Base-by-base conservation (phyloP, 2,113 vertebrate species). In the Oriolus oriolus region DNA sequence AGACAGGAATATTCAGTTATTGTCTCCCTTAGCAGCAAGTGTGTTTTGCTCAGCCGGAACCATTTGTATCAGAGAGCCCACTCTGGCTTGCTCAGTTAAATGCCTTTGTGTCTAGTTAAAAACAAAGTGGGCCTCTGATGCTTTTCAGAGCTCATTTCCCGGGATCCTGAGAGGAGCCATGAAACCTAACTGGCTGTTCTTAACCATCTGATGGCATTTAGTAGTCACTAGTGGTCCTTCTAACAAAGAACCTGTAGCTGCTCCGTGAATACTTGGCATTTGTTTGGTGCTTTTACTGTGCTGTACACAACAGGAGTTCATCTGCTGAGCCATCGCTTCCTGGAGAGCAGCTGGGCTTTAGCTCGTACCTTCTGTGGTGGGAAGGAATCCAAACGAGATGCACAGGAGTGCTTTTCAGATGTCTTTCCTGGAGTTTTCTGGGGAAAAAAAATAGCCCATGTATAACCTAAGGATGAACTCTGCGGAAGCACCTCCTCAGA, bases 141-240 rank as follows among this genome's bases (percentile, higher is more conserved):
- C 53, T 82, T 90, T 95, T 97, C 93, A 94, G 3, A 87, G 92
- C 69, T 93, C 35, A 27, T 95, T 96, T 97, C 96, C 76, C 92
- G 96, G 90, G 73, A 76, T 77, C 76, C 87, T 4, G 16, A 79
- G 89, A 86, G 69, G 76, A 91, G 83, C 73, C 69, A 41, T 95
- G 85, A 96, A 94, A 84, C 65, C 0, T 61, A 93, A 92, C 91
- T 77, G 90, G 35, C 84, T 82, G 64, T 87, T 71, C 88, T 92
- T 85, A 92, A 89, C 92, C 47, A 61, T 87, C 88, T 65, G 82
- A 77, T 90, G 85, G 79, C 82, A 54, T 95, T 97, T 97, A 97
- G 89, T 88, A 97, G 78, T 90, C 93, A 88, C 92, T 47, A 39
- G 90, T 92, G 94, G 77, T 85, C 61, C 52, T 84, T 70, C 88